Evolutionary conservation across 2,797 vertebrate genomes (phyloP), one percentile per base, ranked within the genome.

Genomic region (Sebastes nivosus): DNA sequence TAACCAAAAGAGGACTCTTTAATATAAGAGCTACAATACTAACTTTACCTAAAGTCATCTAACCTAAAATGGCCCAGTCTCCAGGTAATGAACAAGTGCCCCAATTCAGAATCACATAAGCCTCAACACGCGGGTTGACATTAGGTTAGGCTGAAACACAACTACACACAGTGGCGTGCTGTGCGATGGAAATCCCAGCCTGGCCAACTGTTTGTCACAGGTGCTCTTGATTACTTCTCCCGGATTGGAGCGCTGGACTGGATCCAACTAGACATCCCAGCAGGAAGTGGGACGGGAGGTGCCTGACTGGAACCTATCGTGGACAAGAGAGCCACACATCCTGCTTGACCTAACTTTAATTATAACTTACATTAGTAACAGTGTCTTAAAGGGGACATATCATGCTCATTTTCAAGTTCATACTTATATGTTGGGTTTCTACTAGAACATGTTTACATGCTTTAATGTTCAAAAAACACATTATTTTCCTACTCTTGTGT

Each of bases 381-480:
- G 29, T 11, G n/a, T 16, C 20, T 52, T 52, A 52, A 52, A 52
- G 18, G 18, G 18, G 20, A 52, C 50, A 52, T 46, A 46, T 46
- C 8, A 0, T 5, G 50, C 8, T 52, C 8, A 52, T 52, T 20
- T 52, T n/a, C 20, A 52, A 0, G 50, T 52, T 52, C 20, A n/a
- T 52, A 10, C 50, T 20, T 52, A n/a, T 52, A 52, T 52, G 8
- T 52, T n/a, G 50, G 50, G 50, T 52, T 0, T 52, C 20, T 52
- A 52, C 0, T 52, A 52, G 50, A 52, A 52, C 50, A 52, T 52
- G 50, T 52, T 52, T 52, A 20, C 20, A 52, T 52, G 18, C 50
- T 52, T 52, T 52, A 5, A 52, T 20, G 18, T 52, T 10, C 2
- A 52, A 52, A 0, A 52, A 52, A 52, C 3, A 52, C 20, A 52